Evolutionary conservation across 2,888 invertebrate genomes (phyloP).

Genomic region (Erebia ligea): DNA sequence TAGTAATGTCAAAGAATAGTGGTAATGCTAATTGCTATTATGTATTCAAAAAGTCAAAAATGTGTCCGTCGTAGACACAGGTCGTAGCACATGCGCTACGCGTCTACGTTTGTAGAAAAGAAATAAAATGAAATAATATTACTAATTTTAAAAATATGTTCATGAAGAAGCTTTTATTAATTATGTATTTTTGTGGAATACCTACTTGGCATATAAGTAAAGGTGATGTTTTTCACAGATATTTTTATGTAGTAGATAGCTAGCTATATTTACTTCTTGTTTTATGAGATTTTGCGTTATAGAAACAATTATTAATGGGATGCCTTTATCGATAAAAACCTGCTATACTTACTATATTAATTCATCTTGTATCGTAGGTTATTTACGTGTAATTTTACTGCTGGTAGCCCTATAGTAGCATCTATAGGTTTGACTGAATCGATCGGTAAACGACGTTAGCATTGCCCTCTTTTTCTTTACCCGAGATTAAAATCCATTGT

Average conservation of each 20-base stretch:
- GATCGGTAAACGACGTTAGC: conserved; percentile 58
- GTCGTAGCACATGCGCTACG: conserved; percentile 2
- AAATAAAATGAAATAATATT: background rate
- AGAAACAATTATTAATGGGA: too few relatives aligned
- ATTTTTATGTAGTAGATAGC: too few relatives aligned
- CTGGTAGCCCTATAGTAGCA: conserved; percentile 33
- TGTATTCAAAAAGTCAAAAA: background rate
- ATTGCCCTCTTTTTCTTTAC: conserved; percentile 48
- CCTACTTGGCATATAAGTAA: too few relatives aligned
- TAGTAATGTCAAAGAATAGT: background rate
- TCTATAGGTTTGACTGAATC: conserved; percentile 60
- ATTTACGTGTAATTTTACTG: background rate
- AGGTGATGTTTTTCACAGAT: too few relatives aligned
- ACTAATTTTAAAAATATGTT: background rate
- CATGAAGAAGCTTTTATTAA: too few relatives aligned
- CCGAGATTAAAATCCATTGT: conserved; percentile 46
- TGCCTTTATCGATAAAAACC: too few relatives aligned
- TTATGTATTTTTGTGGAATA: too few relatives aligned
- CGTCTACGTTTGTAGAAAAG: background rate
- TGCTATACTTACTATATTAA: too few relatives aligned
- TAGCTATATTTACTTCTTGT: too few relatives aligned
- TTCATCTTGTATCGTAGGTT: background rate
- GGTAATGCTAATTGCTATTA: too few relatives aligned
- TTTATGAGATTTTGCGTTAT: too few relatives aligned
- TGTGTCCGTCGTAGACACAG: background rate